Evolutionary conservation across 2,113 vertebrate genomes (phyloP).

Genomic region (Chamaea fasciata): DNA sequence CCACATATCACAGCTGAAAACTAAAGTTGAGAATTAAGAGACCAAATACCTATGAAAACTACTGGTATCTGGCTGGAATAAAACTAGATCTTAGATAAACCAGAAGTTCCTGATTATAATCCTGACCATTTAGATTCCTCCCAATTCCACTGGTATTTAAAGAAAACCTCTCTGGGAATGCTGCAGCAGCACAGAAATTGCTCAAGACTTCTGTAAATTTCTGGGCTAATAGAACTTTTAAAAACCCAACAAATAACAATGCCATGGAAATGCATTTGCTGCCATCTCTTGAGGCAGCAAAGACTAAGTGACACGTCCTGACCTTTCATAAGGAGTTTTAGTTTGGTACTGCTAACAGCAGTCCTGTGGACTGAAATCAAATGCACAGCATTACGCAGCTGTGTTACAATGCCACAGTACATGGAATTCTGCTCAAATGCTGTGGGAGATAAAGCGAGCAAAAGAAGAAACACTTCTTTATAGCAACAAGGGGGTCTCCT

Average conservation of each 20-base stretch:
- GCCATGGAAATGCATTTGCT: background rate
- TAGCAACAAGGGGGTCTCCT: background rate
- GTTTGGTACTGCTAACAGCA: background rate
- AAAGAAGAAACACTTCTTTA: background rate
- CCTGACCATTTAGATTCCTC: background rate
- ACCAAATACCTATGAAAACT: background rate
- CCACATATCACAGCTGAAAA: background rate
- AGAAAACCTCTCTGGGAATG: background rate
- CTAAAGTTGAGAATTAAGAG: background rate
- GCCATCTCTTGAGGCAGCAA: background rate
- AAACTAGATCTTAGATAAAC: background rate
- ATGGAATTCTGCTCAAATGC: background rate
- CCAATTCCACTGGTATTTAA: background rate
- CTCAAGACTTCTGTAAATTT: background rate
- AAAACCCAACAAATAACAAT: background rate
- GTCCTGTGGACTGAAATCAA: background rate
- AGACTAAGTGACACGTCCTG: background rate
- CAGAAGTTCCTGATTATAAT: background rate
- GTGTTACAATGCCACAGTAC: accelerated
- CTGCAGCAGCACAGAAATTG: background rate
- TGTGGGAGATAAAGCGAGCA: background rate
- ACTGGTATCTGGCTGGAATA: background rate
- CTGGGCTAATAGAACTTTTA: background rate
- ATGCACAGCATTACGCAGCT: background rate
- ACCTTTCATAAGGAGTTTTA: background rate